Evolutionary conservation across 2,113 vertebrate species (phyloP), one percentile per base, ranked within the genome.

Genomic region (Chelonoidis abingdonii): DNA sequence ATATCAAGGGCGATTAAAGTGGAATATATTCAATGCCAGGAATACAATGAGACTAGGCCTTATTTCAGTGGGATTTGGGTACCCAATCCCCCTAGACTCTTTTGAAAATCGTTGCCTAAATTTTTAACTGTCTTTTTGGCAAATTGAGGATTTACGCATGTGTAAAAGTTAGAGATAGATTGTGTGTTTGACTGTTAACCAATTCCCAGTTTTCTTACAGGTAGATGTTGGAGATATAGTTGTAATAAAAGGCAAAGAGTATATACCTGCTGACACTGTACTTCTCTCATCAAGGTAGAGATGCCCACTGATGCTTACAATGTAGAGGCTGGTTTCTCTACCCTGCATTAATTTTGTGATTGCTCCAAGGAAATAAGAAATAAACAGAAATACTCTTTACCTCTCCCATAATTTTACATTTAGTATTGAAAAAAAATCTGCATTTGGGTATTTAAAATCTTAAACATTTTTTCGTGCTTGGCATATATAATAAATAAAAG

Each of bases 241-340:
- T 99, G 99, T 98, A 99, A 98, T 99, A 99, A 99, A 99, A 99
- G 99, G 98, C 98, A 99, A 98, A 98, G 99, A 99, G 98, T 99
- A 98, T 98, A 98, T 99, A 98, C 99, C 99, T 98, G 99, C 99
- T 98, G 99, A 99, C 98, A 98, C 98, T 98, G 98, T 99, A 98
- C 99, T 99, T 98, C 99, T 99, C 96, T 99, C 99, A 95, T 99
- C 99, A 99, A 99, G 99, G 99, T 99, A 99, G 98, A 98, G 98
- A 98, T 98, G 98, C 97, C 98, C 98, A 90, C 97, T 98, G 96
- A 97, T 98, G 97, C 98, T 98, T 98, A 98, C 97, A 98, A 97
- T 98, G 97, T 98, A 98, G 97, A 98, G 97, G 97, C 97, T 96
- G 98, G 97, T 98, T 98, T 98, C 98, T 98, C 98, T 98, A 98